These are phyloP conservation scores for Heliocidaris tuberculata DNA, from an alignment of 35 echinoderm and acorn worm species.

Conservation along the genomic window DNA sequence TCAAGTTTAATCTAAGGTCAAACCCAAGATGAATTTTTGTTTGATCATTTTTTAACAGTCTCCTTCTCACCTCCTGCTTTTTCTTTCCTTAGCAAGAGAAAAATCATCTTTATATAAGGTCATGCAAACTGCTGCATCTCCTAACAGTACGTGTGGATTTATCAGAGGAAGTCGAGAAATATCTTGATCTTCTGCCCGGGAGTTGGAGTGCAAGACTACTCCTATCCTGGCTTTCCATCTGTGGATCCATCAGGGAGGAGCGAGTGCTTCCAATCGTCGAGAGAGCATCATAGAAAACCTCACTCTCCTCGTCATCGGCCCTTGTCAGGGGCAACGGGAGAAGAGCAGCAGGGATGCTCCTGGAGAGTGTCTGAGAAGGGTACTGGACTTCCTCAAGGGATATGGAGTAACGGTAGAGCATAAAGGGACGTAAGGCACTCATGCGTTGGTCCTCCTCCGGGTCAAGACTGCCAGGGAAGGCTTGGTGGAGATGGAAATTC, in stretches of 20 bases:
- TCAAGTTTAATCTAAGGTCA: too few species aligned
- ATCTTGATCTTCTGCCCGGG: not conserved
- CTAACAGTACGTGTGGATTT: not conserved
- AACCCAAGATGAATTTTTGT: too few species aligned
- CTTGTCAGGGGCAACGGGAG: not conserved
- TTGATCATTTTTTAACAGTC: not conserved
- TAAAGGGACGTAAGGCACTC: not conserved
- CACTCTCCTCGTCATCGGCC: constrained; percentile 7
- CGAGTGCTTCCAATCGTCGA: not conserved
- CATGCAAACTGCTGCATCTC: constrained; percentile 13
- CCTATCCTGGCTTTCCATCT: not conserved
- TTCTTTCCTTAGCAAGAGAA: not conserved
- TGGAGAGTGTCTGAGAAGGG: not conserved
- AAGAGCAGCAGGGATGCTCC: not conserved
- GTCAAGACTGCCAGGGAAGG: not conserved
- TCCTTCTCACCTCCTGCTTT: not conserved
- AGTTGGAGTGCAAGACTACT: not conserved
- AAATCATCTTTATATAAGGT: constrained; percentile 19
- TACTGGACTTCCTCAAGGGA: constrained; percentile 28
- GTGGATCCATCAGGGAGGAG: not conserved
- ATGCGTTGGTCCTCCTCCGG: not conserved
- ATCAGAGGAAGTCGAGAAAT: not conserved
- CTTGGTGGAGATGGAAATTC: not conserved
- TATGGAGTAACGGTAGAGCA: constrained; percentile 47
- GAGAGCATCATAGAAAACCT: constrained; percentile 38